Evolutionary conservation across 2,113 vertebrate genomes (phyloP), one percentile per base, ranked within the genome.

Genomic region (Sceloporus tristichus): DNA sequence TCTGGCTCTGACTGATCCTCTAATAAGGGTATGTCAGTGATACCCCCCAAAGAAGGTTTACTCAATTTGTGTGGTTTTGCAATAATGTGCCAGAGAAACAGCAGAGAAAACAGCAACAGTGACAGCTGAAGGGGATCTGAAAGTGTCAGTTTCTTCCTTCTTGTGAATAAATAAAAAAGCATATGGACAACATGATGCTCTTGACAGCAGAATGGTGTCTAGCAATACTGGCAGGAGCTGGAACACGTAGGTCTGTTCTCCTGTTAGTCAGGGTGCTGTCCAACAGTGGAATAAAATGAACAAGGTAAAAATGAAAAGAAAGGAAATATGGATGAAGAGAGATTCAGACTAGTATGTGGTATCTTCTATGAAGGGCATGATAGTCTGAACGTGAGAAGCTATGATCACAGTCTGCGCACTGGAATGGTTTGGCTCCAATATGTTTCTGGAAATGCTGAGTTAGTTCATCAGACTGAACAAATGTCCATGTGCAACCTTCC

Each of bases 401-500:
- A 77, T 99, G 98, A 91, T 99, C 99, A 93, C 99, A 99, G 98
- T 99, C 98, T 2, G 98, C 98, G 84, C 99, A 99, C 96, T 99
- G 98, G 95, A 99, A 99, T 0, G 99, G 99, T 95, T 99, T 99
- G 92, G 99, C 98, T 40, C 99, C 99, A 0, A 99, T 99, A 74
- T 99, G 99, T 95, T 99, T 99, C 90, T 99, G 99, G 96, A 98
- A 99, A 97, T 99, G 99, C 94, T 99, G 98, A 1, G 99, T 99
- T 3, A 99, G 97, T 96, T 99, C 99, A 82, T 99, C 99, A 0
- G 99, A 99, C 92, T 99, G 99, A 86, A 99, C 99, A 82, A 99
- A 99, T 95, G 99, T 99, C 99, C 99, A 99, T 0, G 99, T 99
- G 96, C 99, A 99, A 73, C 98, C 98, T 93, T 99, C 98, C 99